These are phyloP conservation scores for Rhagologus leucostigma DNA, from an alignment of 2,113 vertebrate species.

Conservation along the genomic window DNA sequence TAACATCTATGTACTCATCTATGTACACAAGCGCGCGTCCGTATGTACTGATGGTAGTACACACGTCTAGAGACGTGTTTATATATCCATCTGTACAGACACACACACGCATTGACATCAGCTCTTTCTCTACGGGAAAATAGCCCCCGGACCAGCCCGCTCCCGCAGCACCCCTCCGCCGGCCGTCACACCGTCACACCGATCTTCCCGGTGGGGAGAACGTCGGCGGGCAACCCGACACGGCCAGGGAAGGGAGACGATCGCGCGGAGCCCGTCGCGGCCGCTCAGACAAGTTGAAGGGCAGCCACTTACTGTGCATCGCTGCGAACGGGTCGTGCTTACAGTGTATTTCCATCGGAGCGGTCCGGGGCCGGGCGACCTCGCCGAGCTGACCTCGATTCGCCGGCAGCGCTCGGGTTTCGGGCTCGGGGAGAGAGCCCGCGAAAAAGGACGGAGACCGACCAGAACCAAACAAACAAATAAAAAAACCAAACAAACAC, in stretches of 20 bases:
- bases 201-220: too few species aligned
- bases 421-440: background rate
- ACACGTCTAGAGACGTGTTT: too few species aligned
- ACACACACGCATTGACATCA: background rate
- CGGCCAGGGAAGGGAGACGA: background rate
- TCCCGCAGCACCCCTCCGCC: background rate
- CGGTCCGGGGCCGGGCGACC: slow-evolving; percentile 43
- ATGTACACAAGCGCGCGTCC: background rate
- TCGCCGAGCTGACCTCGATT: background rate
- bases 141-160: background rate
- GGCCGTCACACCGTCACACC: background rate
- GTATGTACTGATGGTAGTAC: too few species aligned
- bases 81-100: too few species aligned
- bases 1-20: background rate
- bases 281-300: slow-evolving; percentile 55
- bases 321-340: slow-evolving; percentile 99
- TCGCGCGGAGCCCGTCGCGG: background rate
- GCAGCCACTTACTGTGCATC: slow-evolving; percentile 96
- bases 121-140: background rate
- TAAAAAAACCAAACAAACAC: background rate
- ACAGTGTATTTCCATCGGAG: slow-evolving; percentile 98
- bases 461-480: background rate
- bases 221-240: background rate
- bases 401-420: background rate
- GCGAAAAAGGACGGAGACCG: background rate